Percentiles rank a stretch among this genome's conserved stretches.
Evolutionary conservation across 2,113 vertebrate genomes (phyloP).

Genomic region (Crotalus viridis): DNA sequence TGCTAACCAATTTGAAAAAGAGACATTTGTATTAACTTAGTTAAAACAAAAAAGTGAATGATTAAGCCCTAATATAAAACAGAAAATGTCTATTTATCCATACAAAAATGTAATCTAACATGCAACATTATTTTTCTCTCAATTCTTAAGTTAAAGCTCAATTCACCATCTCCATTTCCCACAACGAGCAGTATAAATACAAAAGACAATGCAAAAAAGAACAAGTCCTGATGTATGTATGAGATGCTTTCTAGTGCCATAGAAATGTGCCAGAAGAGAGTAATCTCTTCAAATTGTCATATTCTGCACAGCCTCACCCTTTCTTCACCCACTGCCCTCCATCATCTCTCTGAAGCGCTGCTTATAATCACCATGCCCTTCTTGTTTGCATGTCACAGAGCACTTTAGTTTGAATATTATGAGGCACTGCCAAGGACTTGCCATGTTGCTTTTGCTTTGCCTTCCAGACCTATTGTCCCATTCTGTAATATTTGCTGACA

Average conservation of each 20-base stretch:
- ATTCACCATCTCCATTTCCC: neutral
- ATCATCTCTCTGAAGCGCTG: neutral
- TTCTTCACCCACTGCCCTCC: slow-evolving; percentile 10
- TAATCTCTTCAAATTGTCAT: slow-evolving; percentile 7
- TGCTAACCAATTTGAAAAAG: too few species aligned
- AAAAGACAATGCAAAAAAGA: neutral
- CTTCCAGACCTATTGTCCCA: neutral
- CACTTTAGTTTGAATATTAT: neutral
- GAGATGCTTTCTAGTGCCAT: slow-evolving; percentile 12
- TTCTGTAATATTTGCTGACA: slow-evolving; percentile 14
- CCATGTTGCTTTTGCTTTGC: neutral
- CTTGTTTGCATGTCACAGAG: neutral
- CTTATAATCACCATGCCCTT: slow-evolving; percentile 15
- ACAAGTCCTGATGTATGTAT: neutral
- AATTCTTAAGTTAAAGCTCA: neutral
- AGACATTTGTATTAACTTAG: neutral
- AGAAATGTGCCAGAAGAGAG: neutral
- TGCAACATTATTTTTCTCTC: neutral
- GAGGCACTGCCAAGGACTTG: neutral
- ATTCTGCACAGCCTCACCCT: neutral
- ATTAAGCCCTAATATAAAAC: neutral
- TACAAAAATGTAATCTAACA: neutral
- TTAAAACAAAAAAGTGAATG: neutral
- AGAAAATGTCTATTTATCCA: neutral
- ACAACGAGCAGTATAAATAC: neutral